Conservation (phyloP, 1,140 invertebrate species). For the Drosophila bipectinata region DNA sequence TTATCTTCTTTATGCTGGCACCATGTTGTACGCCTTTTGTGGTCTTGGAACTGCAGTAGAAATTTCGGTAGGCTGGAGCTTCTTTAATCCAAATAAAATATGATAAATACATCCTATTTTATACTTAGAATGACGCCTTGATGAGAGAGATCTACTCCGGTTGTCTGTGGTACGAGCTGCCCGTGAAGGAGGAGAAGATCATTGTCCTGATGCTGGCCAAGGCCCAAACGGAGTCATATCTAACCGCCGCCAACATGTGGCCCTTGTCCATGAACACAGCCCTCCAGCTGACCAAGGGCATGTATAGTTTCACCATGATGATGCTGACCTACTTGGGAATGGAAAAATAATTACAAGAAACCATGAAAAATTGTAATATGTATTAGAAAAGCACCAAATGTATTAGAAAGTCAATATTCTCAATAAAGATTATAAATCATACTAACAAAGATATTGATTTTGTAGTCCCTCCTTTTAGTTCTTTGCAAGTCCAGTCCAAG, state of each 20-base stretch:
- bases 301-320: slow-evolving; percentile 73
- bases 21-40: slow-evolving; percentile 55
- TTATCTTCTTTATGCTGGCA: slow-evolving; percentile 44
- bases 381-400: not conserved
- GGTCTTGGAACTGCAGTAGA: slow-evolving; percentile 59
- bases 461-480: not conserved
- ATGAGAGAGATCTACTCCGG: slow-evolving; percentile 41
- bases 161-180: slow-evolving; percentile 66
- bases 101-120: not conserved
- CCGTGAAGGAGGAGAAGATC: slow-evolving; percentile 47
- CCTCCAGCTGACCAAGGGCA: slow-evolving; percentile 60
- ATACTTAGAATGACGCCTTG: slow-evolving; percentile 47
- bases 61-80: slow-evolving; percentile 33
- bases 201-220: slow-evolving; percentile 66
- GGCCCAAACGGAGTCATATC: slow-evolving; percentile 47
- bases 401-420: too few species aligned
- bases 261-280: slow-evolving; percentile 67
- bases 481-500: not conserved
- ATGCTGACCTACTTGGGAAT: slow-evolving; percentile 51
- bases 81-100: too few species aligned
- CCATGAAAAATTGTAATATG: not conserved
- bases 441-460: not conserved
- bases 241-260: slow-evolving; percentile 52
- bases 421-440: not conserved
- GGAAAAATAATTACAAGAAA: slow-evolving; percentile 10